Evolutionary conservation across 37 sponge, comb jelly and placozoan genomes (phyloP).

Genomic region (Chondrilla cf. caribensis): DNA sequence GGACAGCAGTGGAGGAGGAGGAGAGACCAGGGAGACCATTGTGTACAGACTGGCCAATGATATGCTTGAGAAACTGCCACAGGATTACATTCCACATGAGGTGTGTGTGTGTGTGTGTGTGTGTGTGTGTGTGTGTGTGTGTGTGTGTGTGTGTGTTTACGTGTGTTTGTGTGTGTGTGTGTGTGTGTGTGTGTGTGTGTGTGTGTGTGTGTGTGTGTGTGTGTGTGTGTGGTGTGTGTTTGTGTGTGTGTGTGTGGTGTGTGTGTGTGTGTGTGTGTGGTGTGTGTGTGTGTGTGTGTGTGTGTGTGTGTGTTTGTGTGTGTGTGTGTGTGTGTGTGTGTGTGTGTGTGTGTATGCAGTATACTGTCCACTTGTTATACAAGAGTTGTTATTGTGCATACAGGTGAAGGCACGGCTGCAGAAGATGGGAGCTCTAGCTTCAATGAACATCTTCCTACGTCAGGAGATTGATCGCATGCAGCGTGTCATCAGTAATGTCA

Average conservation of each 20-base stretch:
- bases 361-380: too few relatives aligned
- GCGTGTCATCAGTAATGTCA: slow-evolving; percentile 85
- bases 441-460: slow-evolving; percentile 99
- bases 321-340: too few relatives aligned
- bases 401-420: slow-evolving; percentile 90
- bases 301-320: too few relatives aligned
- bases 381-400: too few relatives aligned
- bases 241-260: too few relatives aligned
- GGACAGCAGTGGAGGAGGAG: slow-evolving; percentile 93
- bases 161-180: background rate
- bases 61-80: slow-evolving; percentile 95
- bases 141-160: background rate
- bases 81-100: slow-evolving; percentile 94
- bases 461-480: slow-evolving; percentile 99
- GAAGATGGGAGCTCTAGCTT: slow-evolving; percentile 90
- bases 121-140: slow-evolving; percentile 23
- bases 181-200: background rate
- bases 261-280: too few relatives aligned
- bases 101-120: slow-evolving; percentile 38
- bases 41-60: slow-evolving; percentile 85
- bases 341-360: too few relatives aligned
- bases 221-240: too few relatives aligned
- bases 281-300: too few relatives aligned
- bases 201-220: background rate
- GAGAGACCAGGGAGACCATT: slow-evolving; percentile 96